A percentile compares a stretch with the other conserved stretches of the same genome.
phyloP scores from a whole-genome alignment of 2,113 vertebrate genomes.

The Anhinga rufa region DNA sequence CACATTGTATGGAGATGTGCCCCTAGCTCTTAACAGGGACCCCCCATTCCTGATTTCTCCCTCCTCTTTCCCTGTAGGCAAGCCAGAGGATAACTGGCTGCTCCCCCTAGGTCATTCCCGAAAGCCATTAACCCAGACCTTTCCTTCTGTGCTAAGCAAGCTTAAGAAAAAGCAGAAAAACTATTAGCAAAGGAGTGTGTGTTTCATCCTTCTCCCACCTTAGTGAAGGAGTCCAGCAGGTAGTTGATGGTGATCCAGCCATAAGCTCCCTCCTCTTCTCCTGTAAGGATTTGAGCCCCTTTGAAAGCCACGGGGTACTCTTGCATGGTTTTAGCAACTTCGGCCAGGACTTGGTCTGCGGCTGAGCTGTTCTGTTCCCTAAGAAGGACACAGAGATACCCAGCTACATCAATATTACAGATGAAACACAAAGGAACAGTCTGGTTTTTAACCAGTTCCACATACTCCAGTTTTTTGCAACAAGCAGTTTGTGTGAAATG shows the following conservation, averaged over 20 bases:
- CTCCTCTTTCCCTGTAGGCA: not conserved
- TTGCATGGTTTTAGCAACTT: constrained; percentile 71
- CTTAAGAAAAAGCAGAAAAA: not conserved
- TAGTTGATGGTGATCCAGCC: constrained; percentile 92
- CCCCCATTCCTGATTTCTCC: not conserved
- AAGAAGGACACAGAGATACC: not conserved
- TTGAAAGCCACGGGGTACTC: constrained; percentile 78
- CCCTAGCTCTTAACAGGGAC: not conserved
- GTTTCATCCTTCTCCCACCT: constrained; percentile 61
- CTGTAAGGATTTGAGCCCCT: constrained; percentile 77
- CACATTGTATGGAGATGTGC: not conserved
- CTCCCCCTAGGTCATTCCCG: not conserved
- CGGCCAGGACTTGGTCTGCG: constrained; percentile 69
- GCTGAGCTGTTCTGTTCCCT: constrained; percentile 51
- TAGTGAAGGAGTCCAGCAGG: constrained; percentile 82
- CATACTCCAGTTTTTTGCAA: not conserved
- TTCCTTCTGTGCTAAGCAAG: not conserved
- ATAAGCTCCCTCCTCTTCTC: constrained; percentile 80
- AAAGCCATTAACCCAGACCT: not conserved
- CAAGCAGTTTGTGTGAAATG: not conserved
- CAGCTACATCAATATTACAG: not conserved
- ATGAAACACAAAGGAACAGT: not conserved
- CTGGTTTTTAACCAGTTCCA: not conserved
- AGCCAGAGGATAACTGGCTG: not conserved
- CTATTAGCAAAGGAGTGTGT: not conserved